Conservation (phyloP, 2,888 invertebrate species). For the Parnassius apollo region DNA sequence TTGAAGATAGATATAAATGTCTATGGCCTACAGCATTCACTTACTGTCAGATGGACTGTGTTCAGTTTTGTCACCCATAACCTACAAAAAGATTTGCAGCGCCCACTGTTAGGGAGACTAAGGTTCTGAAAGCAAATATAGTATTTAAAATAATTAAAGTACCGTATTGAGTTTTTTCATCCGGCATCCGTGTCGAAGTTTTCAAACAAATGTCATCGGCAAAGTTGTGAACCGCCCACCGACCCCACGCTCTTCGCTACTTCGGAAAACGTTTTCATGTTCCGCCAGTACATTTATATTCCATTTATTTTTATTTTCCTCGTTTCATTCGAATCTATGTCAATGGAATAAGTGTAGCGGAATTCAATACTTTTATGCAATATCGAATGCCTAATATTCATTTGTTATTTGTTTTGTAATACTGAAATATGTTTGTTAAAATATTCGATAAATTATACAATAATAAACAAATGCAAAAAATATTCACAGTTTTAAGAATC, state of each 20-base stretch:
- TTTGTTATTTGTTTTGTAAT: not conserved
- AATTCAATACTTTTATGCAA: slow-evolving; percentile 25
- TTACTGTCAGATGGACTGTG: too few relatives aligned
- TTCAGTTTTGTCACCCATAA: too few relatives aligned
- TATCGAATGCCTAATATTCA: slow-evolving; percentile 23
- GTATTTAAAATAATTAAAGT: slow-evolving; percentile 4
- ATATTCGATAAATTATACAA: not conserved
- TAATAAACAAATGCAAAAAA: not conserved
- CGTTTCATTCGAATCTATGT: slow-evolving; percentile 46
- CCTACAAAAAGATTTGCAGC: too few relatives aligned
- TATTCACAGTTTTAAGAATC: too few relatives aligned
- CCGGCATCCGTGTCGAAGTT: slow-evolving; percentile 34
- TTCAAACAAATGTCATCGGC: slow-evolving; percentile 48
- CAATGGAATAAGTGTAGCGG: slow-evolving; percentile 37
- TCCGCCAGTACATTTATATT: slow-evolving; percentile 48
- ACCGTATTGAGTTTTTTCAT: slow-evolving; percentile 22
- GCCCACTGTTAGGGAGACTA: too few relatives aligned
- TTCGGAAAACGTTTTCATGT: slow-evolving; percentile 66
- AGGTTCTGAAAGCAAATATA: too few relatives aligned
- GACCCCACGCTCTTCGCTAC: slow-evolving; percentile 37
- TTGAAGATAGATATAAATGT: too few relatives aligned
- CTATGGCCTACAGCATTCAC: too few relatives aligned
- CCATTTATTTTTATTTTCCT: slow-evolving; percentile 46
- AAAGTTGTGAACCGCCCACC: slow-evolving; percentile 55
- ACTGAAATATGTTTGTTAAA: not conserved